Conservation (phyloP, 2,888 invertebrate species). For the Alentia gelatinosa region DNA sequence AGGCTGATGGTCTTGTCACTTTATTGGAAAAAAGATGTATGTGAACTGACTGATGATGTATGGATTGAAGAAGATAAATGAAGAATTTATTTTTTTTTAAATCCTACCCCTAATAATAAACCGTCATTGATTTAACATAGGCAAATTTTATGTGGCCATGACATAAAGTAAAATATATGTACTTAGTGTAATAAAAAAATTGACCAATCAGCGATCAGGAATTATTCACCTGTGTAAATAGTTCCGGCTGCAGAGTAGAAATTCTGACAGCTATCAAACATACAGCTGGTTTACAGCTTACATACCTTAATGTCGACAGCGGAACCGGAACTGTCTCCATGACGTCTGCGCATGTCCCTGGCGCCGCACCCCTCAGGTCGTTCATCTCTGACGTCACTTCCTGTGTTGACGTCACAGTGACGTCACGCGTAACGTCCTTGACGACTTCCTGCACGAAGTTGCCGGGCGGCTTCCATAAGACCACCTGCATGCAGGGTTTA, state of each 20-base stretch:
- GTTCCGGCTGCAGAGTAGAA: background rate
- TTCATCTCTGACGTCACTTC: background rate
- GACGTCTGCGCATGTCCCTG: background rate
- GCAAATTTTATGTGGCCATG: no score
- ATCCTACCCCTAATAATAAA: no score
- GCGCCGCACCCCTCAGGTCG: background rate
- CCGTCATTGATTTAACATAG: background rate
- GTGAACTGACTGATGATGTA: no score
- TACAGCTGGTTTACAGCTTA: background rate
- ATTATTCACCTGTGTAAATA: no score
- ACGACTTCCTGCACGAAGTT: conserved; percentile 42
- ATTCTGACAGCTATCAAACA: background rate
- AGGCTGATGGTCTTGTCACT: no score
- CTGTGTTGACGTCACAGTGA: background rate
- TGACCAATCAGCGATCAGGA: no score
- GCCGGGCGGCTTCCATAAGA: conserved; percentile 58
- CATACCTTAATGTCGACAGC: background rate
- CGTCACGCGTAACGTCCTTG: background rate
- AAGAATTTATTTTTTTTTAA: no score
- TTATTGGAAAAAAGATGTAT: no score
- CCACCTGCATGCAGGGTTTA: conserved; percentile 61
- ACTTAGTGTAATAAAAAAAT: no score
- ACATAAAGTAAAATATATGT: background rate
- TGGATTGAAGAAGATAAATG: no score
- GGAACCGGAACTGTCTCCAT: background rate